Conservation (phyloP, 1,140 invertebrate genomes). For the Samia ricini region DNA sequence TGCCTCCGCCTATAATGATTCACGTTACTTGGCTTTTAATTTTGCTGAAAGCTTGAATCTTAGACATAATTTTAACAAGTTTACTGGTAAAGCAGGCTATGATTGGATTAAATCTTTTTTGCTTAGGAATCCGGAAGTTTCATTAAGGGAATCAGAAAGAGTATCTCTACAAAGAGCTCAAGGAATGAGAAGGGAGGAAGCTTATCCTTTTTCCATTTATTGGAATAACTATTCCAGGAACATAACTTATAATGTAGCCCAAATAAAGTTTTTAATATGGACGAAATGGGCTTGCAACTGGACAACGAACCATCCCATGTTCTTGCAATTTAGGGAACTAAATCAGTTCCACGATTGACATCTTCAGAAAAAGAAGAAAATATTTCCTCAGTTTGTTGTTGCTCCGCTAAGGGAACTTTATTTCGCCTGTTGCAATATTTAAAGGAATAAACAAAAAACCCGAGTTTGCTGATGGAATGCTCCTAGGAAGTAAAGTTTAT, state of each 20-base stretch:
- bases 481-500: conserved; percentile 38
- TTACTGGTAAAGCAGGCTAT: conserved; percentile 24
- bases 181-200: conserved; percentile 35
- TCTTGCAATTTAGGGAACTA: conserved; percentile 45
- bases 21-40: conserved; percentile 26
- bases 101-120: conserved; percentile 33
- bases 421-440: conserved; percentile 41
- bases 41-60: conserved; percentile 34
- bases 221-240: conserved; percentile 33
- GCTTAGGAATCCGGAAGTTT: conserved; percentile 26
- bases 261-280: conserved; percentile 56
- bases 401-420: conserved; percentile 32
- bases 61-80: conserved; percentile 27
- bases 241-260: conserved; percentile 42
- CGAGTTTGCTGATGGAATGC: conserved; percentile 50
- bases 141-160: conserved; percentile 26
- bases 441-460: conserved; percentile 52
- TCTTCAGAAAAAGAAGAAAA: conserved; percentile 53
- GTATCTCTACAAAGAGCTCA: conserved; percentile 26
- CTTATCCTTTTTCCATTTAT: conserved; percentile 42
- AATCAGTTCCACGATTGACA: conserved; percentile 40
- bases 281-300: conserved; percentile 63
- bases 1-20: conserved; percentile 17
- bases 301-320: conserved; percentile 38
- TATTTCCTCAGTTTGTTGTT: conserved; percentile 43